A percentile compares a stretch with the other conserved stretches of the same genome.
phyloP scores from a whole-genome alignment of 2,113 vertebrate genomes.

The Rhinolophus sinicus region DNA sequence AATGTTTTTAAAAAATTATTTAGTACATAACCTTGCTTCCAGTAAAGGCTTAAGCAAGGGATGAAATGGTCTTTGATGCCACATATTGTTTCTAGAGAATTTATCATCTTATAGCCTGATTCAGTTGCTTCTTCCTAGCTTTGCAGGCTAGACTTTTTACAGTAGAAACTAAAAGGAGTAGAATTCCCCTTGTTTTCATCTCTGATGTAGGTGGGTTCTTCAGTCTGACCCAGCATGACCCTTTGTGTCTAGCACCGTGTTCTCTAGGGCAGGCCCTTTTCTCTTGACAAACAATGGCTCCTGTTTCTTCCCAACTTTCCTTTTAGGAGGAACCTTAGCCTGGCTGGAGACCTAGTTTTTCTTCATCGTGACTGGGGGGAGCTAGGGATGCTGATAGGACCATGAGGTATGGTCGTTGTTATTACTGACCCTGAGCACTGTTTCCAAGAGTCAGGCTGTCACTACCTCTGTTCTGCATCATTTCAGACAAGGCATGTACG shows the following conservation, averaged over 20 bases:
- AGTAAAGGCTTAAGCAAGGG: neutral
- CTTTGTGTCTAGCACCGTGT: neutral
- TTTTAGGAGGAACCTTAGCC: neutral
- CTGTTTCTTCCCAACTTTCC: neutral
- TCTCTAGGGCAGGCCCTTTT: neutral
- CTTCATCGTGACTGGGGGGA: neutral
- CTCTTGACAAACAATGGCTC: neutral
- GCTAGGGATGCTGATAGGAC: neutral
- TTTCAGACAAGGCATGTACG: neutral
- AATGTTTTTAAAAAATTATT: neutral
- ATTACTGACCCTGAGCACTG: neutral
- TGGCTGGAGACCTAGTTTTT: neutral
- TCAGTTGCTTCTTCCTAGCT: neutral
- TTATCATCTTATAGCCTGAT: neutral
- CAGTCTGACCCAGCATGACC: neutral
- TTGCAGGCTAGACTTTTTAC: neutral
- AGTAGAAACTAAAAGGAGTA: neutral
- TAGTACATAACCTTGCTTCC: neutral
- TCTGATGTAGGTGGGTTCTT: neutral
- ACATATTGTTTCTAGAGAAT: slow-evolving; percentile 71
- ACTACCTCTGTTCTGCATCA: neutral
- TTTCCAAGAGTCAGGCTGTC: slow-evolving; percentile 30
- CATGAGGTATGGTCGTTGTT: neutral
- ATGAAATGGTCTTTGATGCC: slow-evolving; percentile 78
- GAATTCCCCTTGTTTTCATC: slow-evolving; percentile 15